phyloP scores from a whole-genome alignment of 2,888 invertebrate genomes.

The Cheilosia grossa region DNA sequence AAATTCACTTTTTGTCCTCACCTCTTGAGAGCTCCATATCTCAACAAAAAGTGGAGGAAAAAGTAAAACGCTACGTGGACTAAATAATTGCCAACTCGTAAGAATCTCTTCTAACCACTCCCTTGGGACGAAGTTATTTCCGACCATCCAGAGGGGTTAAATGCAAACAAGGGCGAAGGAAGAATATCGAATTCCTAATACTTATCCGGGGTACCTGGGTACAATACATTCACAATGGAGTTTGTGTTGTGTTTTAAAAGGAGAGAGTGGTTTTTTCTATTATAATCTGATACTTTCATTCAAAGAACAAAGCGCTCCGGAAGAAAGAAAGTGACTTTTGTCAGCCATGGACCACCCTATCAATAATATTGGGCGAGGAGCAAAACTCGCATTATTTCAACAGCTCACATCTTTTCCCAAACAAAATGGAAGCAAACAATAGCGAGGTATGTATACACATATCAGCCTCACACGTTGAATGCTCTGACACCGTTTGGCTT shows the following conservation, averaged over 20 bases:
- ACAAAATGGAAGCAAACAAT: no score
- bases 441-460: no score
- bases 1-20: constrained; percentile 24
- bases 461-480: no score
- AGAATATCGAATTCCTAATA: constrained; percentile 27
- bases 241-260: not conserved
- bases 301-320: not conserved
- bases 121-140: constrained; percentile 22
- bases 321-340: constrained; percentile 11
- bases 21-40: not conserved
- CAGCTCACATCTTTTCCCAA: no score
- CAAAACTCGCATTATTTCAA: no score
- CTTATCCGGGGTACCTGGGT: constrained; percentile 16
- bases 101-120: constrained; percentile 49
- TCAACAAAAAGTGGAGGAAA: not conserved
- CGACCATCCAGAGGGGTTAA: not conserved
- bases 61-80: constrained; percentile 56
- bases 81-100: constrained; percentile 59
- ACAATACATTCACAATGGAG: not conserved
- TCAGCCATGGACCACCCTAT: not conserved
- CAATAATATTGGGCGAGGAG: no score
- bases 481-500: no score
- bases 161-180: constrained; percentile 37
- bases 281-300: constrained; percentile 3
- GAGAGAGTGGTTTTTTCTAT: not conserved